Evolutionary conservation across 2,888 invertebrate genomes (phyloP).

Genomic region (Nemoura dubitans): DNA sequence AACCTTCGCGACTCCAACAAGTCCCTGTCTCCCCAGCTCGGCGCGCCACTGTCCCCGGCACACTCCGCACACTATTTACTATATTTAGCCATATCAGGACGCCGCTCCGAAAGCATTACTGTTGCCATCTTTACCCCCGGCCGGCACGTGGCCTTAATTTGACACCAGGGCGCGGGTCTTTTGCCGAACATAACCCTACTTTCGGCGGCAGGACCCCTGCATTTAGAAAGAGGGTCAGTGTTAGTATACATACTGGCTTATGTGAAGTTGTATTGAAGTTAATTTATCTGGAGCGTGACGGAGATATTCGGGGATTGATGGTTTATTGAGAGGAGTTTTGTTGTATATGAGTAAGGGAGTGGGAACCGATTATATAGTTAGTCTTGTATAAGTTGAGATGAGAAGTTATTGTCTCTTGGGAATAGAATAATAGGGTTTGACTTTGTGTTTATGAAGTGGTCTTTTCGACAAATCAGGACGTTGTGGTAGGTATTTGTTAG

Average conservation of each 20-base stretch:
- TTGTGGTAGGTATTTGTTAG: too few species aligned
- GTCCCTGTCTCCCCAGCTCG: too few species aligned
- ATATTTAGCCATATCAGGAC: neutral
- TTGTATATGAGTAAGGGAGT: neutral
- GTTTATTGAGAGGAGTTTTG: neutral
- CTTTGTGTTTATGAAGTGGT: too few species aligned
- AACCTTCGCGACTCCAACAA: too few species aligned
- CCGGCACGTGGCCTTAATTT: constrained; percentile 22
- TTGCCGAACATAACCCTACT: too few species aligned
- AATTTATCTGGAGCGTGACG: neutral
- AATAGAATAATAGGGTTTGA: too few species aligned
- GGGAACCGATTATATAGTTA: neutral
- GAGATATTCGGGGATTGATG: neutral
- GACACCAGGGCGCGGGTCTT: neutral
- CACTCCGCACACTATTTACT: neutral
- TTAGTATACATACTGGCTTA: neutral
- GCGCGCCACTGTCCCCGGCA: neutral
- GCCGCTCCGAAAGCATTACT: neutral
- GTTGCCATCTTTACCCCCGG: neutral
- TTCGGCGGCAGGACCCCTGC: too few species aligned
- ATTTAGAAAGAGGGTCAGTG: too few species aligned
- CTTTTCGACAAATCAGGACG: too few species aligned
- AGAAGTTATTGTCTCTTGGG: neutral
- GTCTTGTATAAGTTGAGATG: neutral
- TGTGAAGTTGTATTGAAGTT: neutral